phyloP scores from a whole-genome alignment of 2,113 vertebrate genomes.

The Thamnaconus septentrionalis region DNA sequence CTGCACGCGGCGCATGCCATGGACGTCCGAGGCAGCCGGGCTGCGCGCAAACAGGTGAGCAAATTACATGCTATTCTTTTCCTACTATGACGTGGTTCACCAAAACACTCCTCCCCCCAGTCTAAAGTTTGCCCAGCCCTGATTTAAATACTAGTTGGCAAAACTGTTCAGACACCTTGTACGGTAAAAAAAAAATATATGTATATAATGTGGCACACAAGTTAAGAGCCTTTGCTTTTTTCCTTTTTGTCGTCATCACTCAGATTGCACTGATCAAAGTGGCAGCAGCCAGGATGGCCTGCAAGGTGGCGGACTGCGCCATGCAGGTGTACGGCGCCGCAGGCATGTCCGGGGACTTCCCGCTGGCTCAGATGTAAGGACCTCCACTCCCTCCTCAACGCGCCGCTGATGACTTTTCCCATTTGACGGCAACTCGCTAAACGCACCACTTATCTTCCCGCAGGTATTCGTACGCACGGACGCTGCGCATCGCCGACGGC shows the following conservation, averaged over 20 bases:
- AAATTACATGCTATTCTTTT: not conserved
- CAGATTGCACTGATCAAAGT: slow-evolving; percentile 95
- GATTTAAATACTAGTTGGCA: too few relatives aligned
- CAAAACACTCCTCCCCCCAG: too few relatives aligned
- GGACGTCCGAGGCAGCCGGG: slow-evolving; percentile 77
- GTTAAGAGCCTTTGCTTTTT: not conserved
- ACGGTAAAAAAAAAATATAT: too few relatives aligned
- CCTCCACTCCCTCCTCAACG: rapidly evolving
- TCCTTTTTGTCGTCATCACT: not conserved
- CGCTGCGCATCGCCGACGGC: slow-evolving; percentile 86
- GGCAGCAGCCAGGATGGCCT: slow-evolving; percentile 82
- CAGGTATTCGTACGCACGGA: slow-evolving; percentile 82
- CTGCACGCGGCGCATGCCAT: slow-evolving; percentile 83
- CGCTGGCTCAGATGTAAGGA: slow-evolving; percentile 89
- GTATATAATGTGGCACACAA: not conserved
- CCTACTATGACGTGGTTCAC: not conserved
- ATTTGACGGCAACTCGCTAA: not conserved
- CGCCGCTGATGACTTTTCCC: not conserved
- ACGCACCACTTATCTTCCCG: not conserved
- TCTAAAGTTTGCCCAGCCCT: too few relatives aligned
- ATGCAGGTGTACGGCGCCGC: slow-evolving; percentile 89
- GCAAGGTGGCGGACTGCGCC: slow-evolving; percentile 85
- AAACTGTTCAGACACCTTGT: too few relatives aligned
- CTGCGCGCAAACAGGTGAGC: slow-evolving; percentile 86
- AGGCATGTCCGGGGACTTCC: slow-evolving; percentile 87